phyloP scores from a whole-genome alignment of 2,888 invertebrate genomes.

The Coelinius sp. region DNA sequence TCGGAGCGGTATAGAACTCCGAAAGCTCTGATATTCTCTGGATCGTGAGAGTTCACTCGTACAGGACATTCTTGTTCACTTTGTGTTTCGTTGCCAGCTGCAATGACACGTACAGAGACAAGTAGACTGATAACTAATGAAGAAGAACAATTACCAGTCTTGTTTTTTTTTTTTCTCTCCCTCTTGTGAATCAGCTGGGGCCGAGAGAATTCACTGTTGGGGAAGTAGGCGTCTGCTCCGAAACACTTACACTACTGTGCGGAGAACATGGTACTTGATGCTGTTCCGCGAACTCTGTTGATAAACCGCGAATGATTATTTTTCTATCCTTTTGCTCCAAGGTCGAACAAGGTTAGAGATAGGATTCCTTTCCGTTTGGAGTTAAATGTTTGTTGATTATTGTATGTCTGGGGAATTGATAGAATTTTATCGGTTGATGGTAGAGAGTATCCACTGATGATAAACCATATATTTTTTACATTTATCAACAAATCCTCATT shows the following conservation, averaged over 20 bases:
- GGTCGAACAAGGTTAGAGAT: background rate
- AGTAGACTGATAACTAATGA: background rate
- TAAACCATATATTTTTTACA: background rate
- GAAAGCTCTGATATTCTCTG: conserved; percentile 84
- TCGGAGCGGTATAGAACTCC: conserved; percentile 82
- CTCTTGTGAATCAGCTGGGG: background rate
- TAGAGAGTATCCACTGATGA: background rate
- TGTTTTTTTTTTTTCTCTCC: background rate
- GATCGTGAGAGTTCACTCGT: conserved; percentile 82
- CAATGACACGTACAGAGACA: background rate
- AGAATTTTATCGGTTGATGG: background rate
- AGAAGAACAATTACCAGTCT: background rate
- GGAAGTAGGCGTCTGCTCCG: background rate
- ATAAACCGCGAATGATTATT: background rate
- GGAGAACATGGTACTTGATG: background rate
- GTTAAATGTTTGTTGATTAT: background rate
- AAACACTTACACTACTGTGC: background rate
- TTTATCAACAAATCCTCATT: background rate
- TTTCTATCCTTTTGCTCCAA: background rate
- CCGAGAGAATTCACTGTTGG: background rate
- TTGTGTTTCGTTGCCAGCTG: background rate
- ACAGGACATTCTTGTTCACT: conserved; percentile 74
- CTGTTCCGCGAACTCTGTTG: background rate
- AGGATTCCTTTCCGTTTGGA: background rate
- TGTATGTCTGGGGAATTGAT: background rate